Conservation (phyloP, 2,797 vertebrate genomes). For the Chaunax sp. region DNA sequence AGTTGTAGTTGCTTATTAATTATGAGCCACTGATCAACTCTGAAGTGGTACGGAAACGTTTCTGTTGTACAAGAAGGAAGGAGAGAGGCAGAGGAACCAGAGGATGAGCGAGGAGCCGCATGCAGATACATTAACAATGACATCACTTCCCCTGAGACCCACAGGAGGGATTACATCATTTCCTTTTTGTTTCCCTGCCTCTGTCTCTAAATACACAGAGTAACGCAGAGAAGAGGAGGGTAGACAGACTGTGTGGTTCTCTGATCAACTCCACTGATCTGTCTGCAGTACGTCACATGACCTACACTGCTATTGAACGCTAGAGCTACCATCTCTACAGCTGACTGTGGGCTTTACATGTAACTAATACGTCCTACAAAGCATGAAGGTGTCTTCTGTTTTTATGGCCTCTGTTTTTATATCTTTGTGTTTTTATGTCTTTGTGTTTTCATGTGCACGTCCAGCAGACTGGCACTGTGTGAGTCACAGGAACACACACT, state of each 20-base stretch:
- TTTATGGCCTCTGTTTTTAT: too few relatives aligned
- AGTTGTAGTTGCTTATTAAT: too few relatives aligned
- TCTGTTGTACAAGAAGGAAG: constrained; percentile 24
- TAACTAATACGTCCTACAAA: too few relatives aligned
- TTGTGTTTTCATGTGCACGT: too few relatives aligned
- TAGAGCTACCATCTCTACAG: too few relatives aligned
- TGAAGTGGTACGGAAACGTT: not conserved
- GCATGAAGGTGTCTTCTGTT: too few relatives aligned
- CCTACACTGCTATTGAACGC: not conserved
- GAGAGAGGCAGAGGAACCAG: constrained; percentile 40
- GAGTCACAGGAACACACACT: constrained; percentile 1
- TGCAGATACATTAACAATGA: constrained; percentile 67
- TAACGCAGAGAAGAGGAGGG: constrained; percentile 24
- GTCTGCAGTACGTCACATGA: too few relatives aligned
- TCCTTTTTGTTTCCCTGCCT: constrained; percentile 53
- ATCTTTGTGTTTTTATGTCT: too few relatives aligned
- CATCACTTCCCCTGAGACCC: constrained; percentile 71
- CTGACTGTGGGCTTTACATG: too few relatives aligned
- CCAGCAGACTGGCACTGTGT: not conserved
- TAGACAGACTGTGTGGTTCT: not conserved
- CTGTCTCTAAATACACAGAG: constrained; percentile 43
- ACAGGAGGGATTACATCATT: constrained; percentile 67
- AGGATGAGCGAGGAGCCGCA: constrained; percentile 39
- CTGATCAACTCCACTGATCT: too few relatives aligned
- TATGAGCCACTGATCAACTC: too few relatives aligned